Conservation (phyloP, 2,113 vertebrate genomes). For the Pithys albifrons region DNA sequence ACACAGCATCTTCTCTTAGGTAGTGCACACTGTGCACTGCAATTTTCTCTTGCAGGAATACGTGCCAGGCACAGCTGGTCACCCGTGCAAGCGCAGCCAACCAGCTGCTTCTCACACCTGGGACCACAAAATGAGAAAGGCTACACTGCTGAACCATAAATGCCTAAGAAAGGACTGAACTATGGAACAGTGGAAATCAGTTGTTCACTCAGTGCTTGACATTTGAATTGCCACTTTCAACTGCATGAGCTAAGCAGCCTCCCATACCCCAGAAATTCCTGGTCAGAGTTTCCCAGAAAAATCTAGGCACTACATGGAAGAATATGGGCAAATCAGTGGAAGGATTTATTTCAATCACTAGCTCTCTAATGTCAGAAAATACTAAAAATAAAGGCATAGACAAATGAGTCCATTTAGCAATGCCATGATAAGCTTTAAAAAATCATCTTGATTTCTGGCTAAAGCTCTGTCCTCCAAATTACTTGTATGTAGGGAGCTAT, state of each 20-base stretch:
- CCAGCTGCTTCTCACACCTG: constrained; percentile 9
- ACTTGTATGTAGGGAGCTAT: background rate
- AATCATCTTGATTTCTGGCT: background rate
- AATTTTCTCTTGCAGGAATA: background rate
- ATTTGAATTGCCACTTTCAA: background rate
- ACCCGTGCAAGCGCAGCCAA: background rate
- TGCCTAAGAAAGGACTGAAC: background rate
- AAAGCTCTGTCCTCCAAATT: background rate
- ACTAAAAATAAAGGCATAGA: background rate
- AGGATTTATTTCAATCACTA: background rate
- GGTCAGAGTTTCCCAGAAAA: background rate
- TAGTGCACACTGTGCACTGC: background rate
- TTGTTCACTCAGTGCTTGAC: background rate
- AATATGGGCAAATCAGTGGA: fast-evolving
- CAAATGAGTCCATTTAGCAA: background rate
- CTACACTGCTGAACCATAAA: background rate
- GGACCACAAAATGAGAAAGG: background rate
- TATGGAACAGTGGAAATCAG: background rate
- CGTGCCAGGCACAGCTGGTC: background rate
- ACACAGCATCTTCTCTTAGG: background rate
- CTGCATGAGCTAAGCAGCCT: background rate
- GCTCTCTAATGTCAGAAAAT: background rate
- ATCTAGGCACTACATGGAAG: background rate
- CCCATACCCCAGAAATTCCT: background rate
- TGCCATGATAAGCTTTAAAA: background rate